A percentile compares a stretch with the other conserved stretches of the same genome.
Conservation (phyloP, 2,113 vertebrate genomes). For the Hydrolagus affinis region DNA sequence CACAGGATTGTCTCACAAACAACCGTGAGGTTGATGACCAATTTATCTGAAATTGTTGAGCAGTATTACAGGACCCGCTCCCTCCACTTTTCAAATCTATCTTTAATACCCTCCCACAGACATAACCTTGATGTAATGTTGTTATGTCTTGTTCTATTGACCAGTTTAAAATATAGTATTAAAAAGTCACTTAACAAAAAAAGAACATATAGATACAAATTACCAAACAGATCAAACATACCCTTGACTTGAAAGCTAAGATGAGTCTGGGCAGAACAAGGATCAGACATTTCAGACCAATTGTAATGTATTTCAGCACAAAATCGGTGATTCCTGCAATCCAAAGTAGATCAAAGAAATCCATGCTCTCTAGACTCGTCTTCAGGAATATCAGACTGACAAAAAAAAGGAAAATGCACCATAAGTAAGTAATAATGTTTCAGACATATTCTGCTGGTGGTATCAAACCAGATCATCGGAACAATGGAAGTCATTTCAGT, state of each 20-base stretch:
- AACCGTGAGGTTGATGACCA: too few relatives aligned
- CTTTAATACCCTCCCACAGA: too few relatives aligned
- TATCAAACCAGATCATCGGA: not conserved
- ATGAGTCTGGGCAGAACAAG: conserved; percentile 85
- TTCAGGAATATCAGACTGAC: conserved; percentile 83
- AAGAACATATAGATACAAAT: not conserved
- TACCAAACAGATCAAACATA: conserved; percentile 45
- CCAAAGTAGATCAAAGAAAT: conserved; percentile 95
- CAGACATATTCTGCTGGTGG: not conserved
- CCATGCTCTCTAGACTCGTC: conserved; percentile 77
- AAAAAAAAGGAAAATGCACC: conserved; percentile 19
- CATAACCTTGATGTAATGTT: not conserved
- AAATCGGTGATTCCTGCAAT: conserved; percentile 90
- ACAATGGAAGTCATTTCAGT: too few relatives aligned
- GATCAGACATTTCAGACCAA: conserved; percentile 79
- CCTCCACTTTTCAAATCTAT: too few relatives aligned
- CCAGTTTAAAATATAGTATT: not conserved
- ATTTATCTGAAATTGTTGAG: too few relatives aligned
- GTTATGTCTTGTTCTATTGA: not conserved
- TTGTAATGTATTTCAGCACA: conserved; percentile 86
- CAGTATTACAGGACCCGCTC: too few relatives aligned
- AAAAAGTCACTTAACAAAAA: not conserved
- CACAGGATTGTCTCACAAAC: too few relatives aligned
- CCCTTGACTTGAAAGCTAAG: conserved; percentile 90
- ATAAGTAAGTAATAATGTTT: not conserved